A percentile compares a stretch with the other conserved stretches of the same genome.
Conservation (phyloP, 1,140 invertebrate species). For the Laupala kohalensis region DNA sequence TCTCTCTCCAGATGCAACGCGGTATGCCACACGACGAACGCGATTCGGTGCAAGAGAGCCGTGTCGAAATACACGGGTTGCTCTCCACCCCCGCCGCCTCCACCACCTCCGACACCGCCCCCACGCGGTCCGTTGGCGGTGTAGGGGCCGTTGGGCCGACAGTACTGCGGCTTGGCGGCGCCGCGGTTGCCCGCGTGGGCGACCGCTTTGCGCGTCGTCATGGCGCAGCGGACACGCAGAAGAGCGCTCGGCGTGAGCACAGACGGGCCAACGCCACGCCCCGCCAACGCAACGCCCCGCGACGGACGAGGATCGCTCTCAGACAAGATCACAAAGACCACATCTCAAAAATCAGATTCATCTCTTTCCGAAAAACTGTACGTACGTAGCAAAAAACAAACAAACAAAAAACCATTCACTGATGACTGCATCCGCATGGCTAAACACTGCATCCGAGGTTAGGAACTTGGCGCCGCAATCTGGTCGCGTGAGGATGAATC, state of each 20-base stretch:
- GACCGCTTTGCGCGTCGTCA: not conserved
- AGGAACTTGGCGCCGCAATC: no score
- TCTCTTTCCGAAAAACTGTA: no score
- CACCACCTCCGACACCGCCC: not conserved
- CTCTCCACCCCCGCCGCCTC: not conserved
- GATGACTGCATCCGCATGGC: no score
- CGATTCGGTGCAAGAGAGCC: constrained; percentile 35
- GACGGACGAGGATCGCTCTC: no score
- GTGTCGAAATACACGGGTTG: constrained; percentile 14
- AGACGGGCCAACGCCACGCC: not conserved
- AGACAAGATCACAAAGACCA: no score
- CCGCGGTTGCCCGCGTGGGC: not conserved
- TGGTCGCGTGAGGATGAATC: no score
- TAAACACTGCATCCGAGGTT: no score
- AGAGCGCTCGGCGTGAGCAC: not conserved
- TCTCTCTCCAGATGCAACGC: constrained; percentile 39
- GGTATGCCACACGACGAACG: constrained; percentile 46
- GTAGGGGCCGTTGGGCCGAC: not conserved
- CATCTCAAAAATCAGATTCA: no score
- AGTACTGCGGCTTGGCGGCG: not conserved
- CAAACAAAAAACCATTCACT: no score
- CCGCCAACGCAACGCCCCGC: no score
- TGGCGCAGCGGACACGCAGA: not conserved
- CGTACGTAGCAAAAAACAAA: no score
- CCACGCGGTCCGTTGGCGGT: not conserved